Base-by-base conservation (phyloP, 2,888 invertebrate genomes). In the Cryptocephalus moraei region DNA sequence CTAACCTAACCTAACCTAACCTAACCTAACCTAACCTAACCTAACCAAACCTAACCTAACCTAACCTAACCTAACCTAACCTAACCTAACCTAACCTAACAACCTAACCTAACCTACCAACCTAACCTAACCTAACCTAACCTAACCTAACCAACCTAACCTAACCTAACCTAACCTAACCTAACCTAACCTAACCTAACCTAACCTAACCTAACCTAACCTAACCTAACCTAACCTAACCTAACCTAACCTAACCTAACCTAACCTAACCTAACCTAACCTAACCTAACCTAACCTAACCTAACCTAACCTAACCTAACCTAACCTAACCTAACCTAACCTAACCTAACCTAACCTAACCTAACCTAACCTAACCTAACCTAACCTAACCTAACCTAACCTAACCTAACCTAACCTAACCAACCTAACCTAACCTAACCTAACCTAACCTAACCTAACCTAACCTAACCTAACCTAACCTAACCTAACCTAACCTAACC, bases 31-130 rank as follows among this genome's bases (percentile, higher is more conserved):
- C 22, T 22, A 22, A 22, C 22, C 22, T 22, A 36, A 36, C 22
- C 12, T 40, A 9, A 31, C 42, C 42, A 22, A 31, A 42, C 42
- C 42, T 8, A 14, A 50, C 47, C 50, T 57, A 55, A 58, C 53
- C 55, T 55, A 55, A 57, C 50, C 51, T 47, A 44, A 54, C 50
- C 52, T 56, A 52, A 56, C 58, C 56, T 52, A 52, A 55, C 42
- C 42, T 31, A 42, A 9, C 42, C 42, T 32, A 42, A 42, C 42
- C 42, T 42, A 42, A 42, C 42, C 42, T 42, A 42, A 42, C 42
- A 14, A 42, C 42, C 42, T 42, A 42, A 42, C 42, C 42, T 42
- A 42, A 42, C 42, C 42, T 42, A 42, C 42, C 8, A 14, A 42
- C 42, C 42, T 42, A 42, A 42, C 42, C 42, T 42, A 42, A 42